Evolutionary conservation across 2,797 vertebrate species (phyloP).

Genomic region (Silurus lanzhouensis): DNA sequence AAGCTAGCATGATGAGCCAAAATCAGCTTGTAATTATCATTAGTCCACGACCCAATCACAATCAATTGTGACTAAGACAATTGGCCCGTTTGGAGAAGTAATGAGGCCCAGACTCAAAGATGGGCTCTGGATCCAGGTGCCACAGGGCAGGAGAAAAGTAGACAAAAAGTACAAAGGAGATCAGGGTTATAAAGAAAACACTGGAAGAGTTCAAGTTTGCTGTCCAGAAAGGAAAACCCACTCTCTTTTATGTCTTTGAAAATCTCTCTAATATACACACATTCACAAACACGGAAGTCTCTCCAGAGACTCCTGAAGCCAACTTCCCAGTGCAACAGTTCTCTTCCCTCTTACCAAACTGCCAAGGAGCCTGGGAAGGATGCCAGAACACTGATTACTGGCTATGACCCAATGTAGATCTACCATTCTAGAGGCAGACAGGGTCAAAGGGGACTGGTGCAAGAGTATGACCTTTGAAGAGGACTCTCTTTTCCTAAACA

Average conservation of each 20-base stretch:
- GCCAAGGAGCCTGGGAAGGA: conserved; percentile 72
- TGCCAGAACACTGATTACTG: conserved; percentile 74
- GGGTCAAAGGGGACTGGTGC: conserved; percentile 71
- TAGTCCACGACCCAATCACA: conserved; percentile 69
- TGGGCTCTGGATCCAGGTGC: conserved; percentile 27
- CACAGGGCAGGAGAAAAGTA: conserved; percentile 22
- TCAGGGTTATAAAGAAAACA: background rate
- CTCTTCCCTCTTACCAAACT: conserved; percentile 35
- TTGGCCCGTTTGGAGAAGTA: conserved; percentile 54
- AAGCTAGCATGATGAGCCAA: conserved; percentile 64
- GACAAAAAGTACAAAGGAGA: conserved; percentile 27
- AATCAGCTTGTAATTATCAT: conserved; percentile 71
- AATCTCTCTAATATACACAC: conserved; percentile 22
- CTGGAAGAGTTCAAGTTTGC: background rate
- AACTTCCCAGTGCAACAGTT: conserved; percentile 40
- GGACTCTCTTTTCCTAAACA: conserved; percentile 46
- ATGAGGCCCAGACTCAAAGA: conserved; percentile 55
- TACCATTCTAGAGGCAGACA: conserved; percentile 66
- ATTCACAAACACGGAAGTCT: conserved; percentile 33
- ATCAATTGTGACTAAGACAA: conserved; percentile 65
- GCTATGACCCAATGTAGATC: conserved; percentile 68
- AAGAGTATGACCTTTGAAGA: conserved; percentile 67
- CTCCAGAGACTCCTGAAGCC: conserved; percentile 47
- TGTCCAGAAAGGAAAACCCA: background rate
- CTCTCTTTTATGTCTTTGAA: conserved; percentile 30